Base-by-base conservation (phyloP, 2,888 invertebrate species). In the Dicycla oo region DNA sequence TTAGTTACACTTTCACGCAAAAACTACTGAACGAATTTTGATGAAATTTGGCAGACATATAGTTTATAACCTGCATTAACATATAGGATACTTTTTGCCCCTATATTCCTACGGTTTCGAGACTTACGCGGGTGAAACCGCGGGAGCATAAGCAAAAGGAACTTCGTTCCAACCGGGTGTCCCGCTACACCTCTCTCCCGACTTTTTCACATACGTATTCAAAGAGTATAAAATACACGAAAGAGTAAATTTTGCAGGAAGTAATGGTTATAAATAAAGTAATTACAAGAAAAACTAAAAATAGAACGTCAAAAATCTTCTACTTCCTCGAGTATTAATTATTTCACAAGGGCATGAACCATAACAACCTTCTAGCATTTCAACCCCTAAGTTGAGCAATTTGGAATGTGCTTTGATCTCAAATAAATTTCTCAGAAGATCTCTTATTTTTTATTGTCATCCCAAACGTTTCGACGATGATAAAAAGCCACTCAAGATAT, bases 391-490 rank as follows among this genome's bases (percentile, higher is more conserved):
- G 47, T 69, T 69, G 57, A 74, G 43, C 60, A 75, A 72, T 66
- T 80, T 73, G 54, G 45, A 61, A 74, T 63, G 66, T 72, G 66
- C 73, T 73, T 78, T 77, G 60, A 82, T 80, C 78, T 67, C 47
- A 45, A 78, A 82, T 68, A 80, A 76, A 69, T 75, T 58, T 80
- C 72, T 54, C 26, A 61, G 51, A 54, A 70, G 49, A 65, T 51
- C 87, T 53, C 34, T 70, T 69, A 68, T 65, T 68, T 79, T 73
- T 84, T 78, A 80, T 76, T 76, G 64, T 56, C 64, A 74, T 57
- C 63, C 69, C 66, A 69, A 79, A 81, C 62, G 64, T 85, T 81
- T 87, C 18, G 69, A 80, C 75, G 66, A 76, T 62, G 60, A 80
- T 73, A 74, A 74, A 77, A 73, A 65, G 62, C 64, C 56, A 82